These are phyloP conservation scores for Gavia stellata DNA, from an alignment of 2,113 vertebrate genomes.

Conservation along the genomic window DNA sequence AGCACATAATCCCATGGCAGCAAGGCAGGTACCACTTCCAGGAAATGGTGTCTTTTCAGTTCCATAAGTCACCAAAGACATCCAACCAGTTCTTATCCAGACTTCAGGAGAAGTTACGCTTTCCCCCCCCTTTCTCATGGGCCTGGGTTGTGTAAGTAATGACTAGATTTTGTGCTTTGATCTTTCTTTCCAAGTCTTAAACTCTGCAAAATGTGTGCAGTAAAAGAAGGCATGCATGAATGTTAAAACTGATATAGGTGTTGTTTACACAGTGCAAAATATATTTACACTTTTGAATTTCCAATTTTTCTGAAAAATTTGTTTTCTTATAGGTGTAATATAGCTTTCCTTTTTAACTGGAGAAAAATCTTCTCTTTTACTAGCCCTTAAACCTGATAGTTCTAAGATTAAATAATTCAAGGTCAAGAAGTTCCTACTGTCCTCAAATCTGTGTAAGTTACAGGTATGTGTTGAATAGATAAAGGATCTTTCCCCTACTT, in stretches of 20 bases:
- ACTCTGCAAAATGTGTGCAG: background rate
- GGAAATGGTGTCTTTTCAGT: background rate
- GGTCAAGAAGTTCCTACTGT: background rate
- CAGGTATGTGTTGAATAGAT: background rate
- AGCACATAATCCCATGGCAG: fast-evolving
- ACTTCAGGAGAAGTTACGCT: background rate
- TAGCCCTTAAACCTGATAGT: background rate
- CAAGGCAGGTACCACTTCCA: background rate
- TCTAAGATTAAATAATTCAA: background rate
- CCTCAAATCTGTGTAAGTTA: background rate
- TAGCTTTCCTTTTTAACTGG: background rate
- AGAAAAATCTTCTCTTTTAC: background rate
- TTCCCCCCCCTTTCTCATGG: background rate
- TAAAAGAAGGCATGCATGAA: background rate
- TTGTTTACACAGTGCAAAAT: background rate
- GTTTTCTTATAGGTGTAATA: background rate
- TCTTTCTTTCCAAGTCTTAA: background rate
- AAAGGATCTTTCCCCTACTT: background rate
- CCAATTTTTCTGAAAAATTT: background rate
- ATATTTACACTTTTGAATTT: background rate
- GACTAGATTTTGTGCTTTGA: background rate
- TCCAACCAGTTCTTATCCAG: background rate
- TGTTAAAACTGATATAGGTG: background rate
- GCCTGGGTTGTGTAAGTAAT: background rate
- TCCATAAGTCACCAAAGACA: background rate